Percentiles rank a stretch among this genome's conserved stretches.
Evolutionary conservation across 2,888 invertebrate species (phyloP).

Genomic region (Neria commutata): DNA sequence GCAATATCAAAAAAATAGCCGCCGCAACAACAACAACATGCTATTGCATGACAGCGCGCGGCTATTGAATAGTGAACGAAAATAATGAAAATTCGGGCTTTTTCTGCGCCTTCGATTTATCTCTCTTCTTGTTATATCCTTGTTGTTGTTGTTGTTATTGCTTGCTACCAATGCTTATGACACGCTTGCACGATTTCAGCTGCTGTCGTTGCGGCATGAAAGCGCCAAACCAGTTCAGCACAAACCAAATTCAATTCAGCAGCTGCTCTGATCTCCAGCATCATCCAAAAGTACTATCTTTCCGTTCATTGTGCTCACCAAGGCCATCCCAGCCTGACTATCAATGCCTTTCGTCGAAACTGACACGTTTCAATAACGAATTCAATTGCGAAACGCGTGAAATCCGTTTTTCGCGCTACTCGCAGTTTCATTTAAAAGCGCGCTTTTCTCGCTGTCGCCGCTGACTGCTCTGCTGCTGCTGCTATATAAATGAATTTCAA

Average conservation of each 20-base stretch:
- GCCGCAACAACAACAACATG: not conserved
- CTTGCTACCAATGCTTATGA: constrained; percentile 13
- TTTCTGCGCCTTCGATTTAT: too few relatives aligned
- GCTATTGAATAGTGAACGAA: too few relatives aligned
- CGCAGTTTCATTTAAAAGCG: not conserved
- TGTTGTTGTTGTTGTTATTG: not conserved
- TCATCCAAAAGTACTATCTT: too few relatives aligned
- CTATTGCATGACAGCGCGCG: too few relatives aligned
- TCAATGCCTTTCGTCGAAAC: not conserved
- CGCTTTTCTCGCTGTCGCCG: not conserved
- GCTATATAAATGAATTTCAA: not conserved
- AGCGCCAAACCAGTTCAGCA: not conserved
- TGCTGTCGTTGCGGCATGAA: constrained; percentile 9
- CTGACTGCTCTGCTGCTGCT: not conserved
- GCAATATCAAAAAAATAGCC: constrained; percentile 5
- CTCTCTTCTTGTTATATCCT: too few relatives aligned
- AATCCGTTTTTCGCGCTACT: not conserved
- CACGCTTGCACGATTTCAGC: constrained; percentile 17
- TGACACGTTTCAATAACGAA: constrained; percentile 1
- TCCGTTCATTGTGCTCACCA: too few relatives aligned
- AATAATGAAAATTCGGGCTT: too few relatives aligned
- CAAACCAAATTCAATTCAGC: not conserved
- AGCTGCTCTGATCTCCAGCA: too few relatives aligned
- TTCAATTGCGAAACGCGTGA: constrained; percentile 1
- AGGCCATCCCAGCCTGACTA: too few relatives aligned